These are phyloP conservation scores for Pelmatolapia mariae DNA, from an alignment of 2,113 vertebrate species.

Conservation along the genomic window DNA sequence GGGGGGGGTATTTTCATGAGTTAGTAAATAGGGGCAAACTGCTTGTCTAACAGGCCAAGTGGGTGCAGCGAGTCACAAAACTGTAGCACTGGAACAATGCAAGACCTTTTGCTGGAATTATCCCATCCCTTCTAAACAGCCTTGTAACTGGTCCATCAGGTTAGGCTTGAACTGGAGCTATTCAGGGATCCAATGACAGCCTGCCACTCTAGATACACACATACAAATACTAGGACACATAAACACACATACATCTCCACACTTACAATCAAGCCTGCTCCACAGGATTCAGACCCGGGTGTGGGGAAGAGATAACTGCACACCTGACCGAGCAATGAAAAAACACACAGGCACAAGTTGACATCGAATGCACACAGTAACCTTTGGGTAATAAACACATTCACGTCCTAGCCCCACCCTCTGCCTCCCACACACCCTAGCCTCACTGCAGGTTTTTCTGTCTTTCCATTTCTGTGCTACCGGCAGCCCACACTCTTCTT, in stretches of 20 bases:
- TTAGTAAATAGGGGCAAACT: constrained; percentile 20
- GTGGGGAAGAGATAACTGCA: constrained; percentile 44
- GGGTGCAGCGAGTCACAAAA: constrained; percentile 46
- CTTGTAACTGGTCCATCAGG: constrained; percentile 68
- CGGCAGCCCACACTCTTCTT: constrained; percentile 22
- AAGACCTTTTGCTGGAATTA: constrained; percentile 38
- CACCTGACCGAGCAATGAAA: constrained; percentile 32
- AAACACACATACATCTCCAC: constrained; percentile 8
- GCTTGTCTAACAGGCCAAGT: constrained; percentile 37
- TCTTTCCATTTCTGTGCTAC: constrained; percentile 54
- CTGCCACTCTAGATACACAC: constrained; percentile 41
- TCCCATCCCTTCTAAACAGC: constrained; percentile 24
- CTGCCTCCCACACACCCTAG: constrained; percentile 52
- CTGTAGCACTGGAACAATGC: constrained; percentile 53
- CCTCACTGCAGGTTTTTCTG: constrained; percentile 33
- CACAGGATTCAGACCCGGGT: constrained; percentile 42
- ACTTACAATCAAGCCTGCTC: constrained; percentile 43
- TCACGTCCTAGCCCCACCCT: constrained; percentile 23
- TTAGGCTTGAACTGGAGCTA: constrained; percentile 63
- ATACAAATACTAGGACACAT: constrained; percentile 29
- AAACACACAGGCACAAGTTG: constrained; percentile 42
- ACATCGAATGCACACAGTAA: constrained; percentile 30
- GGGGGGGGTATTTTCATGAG: background rate
- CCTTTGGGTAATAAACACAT: constrained; percentile 45
- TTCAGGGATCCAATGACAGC: constrained; percentile 55